Percentiles rank a stretch among this genome's conserved stretches.
phyloP scores from a whole-genome alignment of 2,797 vertebrate species.

The Cercopithecus mitis region DNA sequence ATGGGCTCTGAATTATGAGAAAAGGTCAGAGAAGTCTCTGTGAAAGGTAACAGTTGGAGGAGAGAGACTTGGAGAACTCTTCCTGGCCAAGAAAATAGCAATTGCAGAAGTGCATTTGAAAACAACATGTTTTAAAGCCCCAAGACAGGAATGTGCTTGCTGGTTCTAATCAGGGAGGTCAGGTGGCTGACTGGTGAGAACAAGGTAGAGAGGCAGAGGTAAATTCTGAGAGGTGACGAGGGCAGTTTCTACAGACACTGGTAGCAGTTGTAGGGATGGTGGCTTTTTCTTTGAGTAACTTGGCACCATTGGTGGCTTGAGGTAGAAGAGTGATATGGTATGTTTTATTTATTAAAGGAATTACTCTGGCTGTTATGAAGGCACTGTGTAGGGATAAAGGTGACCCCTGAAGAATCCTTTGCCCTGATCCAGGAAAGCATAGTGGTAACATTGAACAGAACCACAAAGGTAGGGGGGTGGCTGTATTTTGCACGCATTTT shows the following conservation, averaged over 20 bases:
- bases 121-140: background rate
- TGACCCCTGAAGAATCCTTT: background rate
- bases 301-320: background rate
- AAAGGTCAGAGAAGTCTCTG: background rate
- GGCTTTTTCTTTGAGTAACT: background rate
- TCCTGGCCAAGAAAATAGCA: background rate
- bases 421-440: background rate
- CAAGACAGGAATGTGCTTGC: background rate
- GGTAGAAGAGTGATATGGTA: background rate
- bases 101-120: background rate
- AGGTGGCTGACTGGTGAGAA: background rate
- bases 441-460: background rate
- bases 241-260: background rate
- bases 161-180: background rate
- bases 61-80: background rate
- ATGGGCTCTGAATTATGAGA: background rate
- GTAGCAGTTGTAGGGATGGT: background rate
- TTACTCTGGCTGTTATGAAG: background rate
- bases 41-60: background rate
- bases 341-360: background rate
- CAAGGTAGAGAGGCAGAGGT: background rate
- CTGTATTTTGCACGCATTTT: background rate
- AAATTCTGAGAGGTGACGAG: background rate
- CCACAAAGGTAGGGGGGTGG: background rate
- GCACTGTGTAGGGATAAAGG: background rate